A percentile compares a stretch with the other conserved stretches of the same genome.
These are phyloP conservation scores for Cottus gobio DNA, from an alignment of 2,113 vertebrate genomes.

Conservation along the genomic window DNA sequence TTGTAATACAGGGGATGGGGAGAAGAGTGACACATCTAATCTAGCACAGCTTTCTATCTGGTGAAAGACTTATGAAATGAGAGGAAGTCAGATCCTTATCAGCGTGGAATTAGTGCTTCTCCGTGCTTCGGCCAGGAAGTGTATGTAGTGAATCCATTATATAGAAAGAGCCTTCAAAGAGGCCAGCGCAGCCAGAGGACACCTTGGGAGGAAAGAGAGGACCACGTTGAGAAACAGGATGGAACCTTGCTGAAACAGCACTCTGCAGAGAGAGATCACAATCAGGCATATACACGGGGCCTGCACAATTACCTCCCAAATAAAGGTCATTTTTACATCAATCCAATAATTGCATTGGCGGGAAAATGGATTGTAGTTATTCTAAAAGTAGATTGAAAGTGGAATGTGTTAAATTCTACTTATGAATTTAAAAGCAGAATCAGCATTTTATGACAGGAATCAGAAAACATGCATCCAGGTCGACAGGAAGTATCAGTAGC, in stretches of 20 bases:
- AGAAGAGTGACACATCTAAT: conserved; percentile 91
- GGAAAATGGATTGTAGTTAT: conserved; percentile 51
- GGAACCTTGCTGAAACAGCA: conserved; percentile 98
- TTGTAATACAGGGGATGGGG: conserved; percentile 78
- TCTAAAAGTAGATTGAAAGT: conserved; percentile 62
- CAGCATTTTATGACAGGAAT: background rate
- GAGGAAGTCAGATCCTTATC: conserved; percentile 97
- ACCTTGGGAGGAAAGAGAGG: conserved; percentile 91
- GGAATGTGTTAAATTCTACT: conserved; percentile 32
- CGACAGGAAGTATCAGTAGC: background rate
- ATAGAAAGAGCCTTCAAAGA: conserved; percentile 87
- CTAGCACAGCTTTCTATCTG: conserved; percentile 93
- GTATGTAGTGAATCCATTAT: conserved; percentile 94
- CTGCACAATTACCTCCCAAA: conserved; percentile 90
- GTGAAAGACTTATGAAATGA: conserved; percentile 96
- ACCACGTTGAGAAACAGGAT: conserved; percentile 92
- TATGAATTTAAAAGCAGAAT: conserved; percentile 32
- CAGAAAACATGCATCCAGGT: conserved; percentile 8
- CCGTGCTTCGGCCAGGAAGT: conserved; percentile 86
- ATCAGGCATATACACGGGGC: conserved; percentile 91
- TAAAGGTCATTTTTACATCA: conserved; percentile 91
- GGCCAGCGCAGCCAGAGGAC: conserved; percentile 90
- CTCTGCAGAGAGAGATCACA: conserved; percentile 86
- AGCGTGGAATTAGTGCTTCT: conserved; percentile 94
- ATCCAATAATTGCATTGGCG: conserved; percentile 44